phyloP scores from a whole-genome alignment of 2,113 vertebrate species.

The Felis chaus region DNA sequence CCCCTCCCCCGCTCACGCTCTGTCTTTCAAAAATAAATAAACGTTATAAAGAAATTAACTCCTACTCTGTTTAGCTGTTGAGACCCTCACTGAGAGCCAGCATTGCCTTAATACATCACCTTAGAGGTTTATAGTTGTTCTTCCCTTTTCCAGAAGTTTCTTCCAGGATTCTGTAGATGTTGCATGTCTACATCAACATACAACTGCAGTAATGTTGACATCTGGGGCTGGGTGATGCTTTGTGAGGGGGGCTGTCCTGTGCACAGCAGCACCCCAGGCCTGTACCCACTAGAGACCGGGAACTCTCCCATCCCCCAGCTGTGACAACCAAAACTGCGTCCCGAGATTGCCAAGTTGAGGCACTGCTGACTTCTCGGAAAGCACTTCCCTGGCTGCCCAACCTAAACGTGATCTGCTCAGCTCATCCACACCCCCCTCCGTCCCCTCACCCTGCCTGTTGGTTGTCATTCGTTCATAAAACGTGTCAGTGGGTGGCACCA shows the following conservation, averaged over 20 bases:
- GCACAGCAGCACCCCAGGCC: too few species aligned
- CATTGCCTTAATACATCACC: not conserved
- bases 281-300: too few species aligned
- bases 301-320: not conserved
- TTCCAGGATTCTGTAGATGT: not conserved
- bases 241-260: too few species aligned
- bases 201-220: too few species aligned
- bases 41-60: not conserved
- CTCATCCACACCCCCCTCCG: not conserved
- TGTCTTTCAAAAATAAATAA: too few species aligned
- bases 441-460: fast-evolving
- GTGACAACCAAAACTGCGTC: not conserved
- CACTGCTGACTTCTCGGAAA: not conserved
- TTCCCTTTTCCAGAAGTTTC: not conserved
- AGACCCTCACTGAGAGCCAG: not conserved
- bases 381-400: not conserved
- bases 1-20: too few species aligned
- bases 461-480: fast-evolving
- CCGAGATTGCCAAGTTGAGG: not conserved
- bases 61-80: not conserved
- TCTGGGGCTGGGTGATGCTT: not conserved
- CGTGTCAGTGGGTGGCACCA: too few species aligned
- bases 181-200: too few species aligned
- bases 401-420: not conserved
- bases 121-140: not conserved